A percentile compares a stretch with the other conserved stretches of the same genome.
phyloP scores from a whole-genome alignment of 2,888 invertebrate genomes.

The Stictocephala bisonia region DNA sequence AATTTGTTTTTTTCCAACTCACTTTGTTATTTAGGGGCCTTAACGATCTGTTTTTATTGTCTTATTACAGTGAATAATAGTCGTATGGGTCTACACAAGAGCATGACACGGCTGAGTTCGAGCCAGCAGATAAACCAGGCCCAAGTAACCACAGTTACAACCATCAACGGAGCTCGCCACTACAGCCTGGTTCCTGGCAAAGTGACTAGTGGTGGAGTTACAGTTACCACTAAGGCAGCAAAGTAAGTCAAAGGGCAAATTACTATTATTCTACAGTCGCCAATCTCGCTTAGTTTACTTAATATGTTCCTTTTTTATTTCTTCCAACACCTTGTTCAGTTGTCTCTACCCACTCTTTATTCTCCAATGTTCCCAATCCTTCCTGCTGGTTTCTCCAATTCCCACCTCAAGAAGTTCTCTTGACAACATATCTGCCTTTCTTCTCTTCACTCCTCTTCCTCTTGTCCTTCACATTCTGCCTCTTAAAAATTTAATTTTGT shows the following conservation, averaged over 20 bases:
- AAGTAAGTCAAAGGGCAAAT: slow-evolving; percentile 54
- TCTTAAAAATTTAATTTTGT: too few species aligned
- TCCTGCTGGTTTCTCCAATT: too few species aligned
- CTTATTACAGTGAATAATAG: slow-evolving; percentile 58
- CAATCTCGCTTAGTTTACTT: not conserved
- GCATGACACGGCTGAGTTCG: slow-evolving; percentile 83
- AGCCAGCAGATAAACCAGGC: slow-evolving; percentile 77
- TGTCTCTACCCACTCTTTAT: too few species aligned
- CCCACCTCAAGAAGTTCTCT: too few species aligned
- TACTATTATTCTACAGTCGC: too few species aligned
- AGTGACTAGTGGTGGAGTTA: slow-evolving; percentile 68
- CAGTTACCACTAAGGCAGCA: slow-evolving; percentile 69
- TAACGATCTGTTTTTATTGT: too few species aligned
- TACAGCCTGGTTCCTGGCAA: slow-evolving; percentile 45
- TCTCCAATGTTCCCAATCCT: too few species aligned
- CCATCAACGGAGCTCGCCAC: slow-evolving; percentile 45
- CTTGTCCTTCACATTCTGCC: too few species aligned
- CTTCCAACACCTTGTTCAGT: not conserved
- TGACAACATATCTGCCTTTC: too few species aligned
- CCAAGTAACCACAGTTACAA: slow-evolving; percentile 45
- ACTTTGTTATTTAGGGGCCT: too few species aligned
- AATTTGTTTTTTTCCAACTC: too few species aligned
- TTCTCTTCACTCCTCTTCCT: too few species aligned
- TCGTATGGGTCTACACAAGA: slow-evolving; percentile 75
- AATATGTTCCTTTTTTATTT: not conserved